These are phyloP conservation scores for Cosmia trapezina DNA, from an alignment of 2,888 invertebrate species.

Conservation along the genomic window DNA sequence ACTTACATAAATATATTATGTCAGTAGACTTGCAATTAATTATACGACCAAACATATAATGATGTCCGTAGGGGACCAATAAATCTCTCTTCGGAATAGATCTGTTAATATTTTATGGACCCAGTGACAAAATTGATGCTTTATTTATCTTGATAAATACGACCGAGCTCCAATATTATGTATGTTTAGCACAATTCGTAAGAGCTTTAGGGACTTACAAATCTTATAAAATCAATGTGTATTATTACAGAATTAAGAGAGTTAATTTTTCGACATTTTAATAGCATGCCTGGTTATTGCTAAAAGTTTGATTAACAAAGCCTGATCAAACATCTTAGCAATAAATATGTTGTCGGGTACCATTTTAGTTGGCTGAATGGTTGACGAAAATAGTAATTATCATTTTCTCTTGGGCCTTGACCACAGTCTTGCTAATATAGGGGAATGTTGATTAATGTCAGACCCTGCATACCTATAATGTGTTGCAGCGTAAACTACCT, in stretches of 20 bases:
- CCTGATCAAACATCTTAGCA: background rate
- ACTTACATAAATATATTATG: constrained; percentile 11
- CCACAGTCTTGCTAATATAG: background rate
- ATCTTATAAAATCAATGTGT: background rate
- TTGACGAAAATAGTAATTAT: no score
- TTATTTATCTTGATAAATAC: constrained; percentile 49
- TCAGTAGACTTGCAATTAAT: constrained; percentile 51
- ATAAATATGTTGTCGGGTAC: no score
- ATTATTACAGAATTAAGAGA: background rate
- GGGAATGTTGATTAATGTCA: background rate
- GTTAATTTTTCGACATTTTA: background rate
- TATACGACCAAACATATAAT: constrained; percentile 51
- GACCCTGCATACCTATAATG: background rate
- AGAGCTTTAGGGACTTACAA: constrained; percentile 6
- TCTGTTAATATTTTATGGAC: constrained; percentile 55
- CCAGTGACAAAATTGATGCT: constrained; percentile 40
- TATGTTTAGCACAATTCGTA: constrained; percentile 11
- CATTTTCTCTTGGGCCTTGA: background rate
- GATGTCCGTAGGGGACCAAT: constrained; percentile 52
- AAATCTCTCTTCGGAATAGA: constrained; percentile 52
- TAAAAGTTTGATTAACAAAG: background rate
- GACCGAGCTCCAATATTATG: constrained; percentile 12
- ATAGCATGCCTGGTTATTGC: no score
- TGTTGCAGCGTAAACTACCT: background rate
- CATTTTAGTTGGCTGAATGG: background rate